Base-by-base conservation (phyloP, 2,113 vertebrate species). In the Nipponia nippon region DNA sequence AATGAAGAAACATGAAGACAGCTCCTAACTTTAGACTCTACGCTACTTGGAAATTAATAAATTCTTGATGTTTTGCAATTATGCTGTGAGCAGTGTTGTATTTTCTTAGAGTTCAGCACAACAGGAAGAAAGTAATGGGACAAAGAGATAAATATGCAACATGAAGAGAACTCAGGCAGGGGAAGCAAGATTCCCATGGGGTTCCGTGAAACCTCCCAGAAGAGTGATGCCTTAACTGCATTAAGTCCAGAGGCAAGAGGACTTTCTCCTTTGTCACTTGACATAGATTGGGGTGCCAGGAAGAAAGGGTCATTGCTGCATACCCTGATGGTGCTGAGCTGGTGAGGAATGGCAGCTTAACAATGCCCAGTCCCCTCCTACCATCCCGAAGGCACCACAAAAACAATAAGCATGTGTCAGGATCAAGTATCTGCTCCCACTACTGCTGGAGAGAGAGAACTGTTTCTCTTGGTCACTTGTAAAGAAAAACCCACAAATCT, bases 21-120 rank as follows among this genome's bases (percentile, higher is more conserved):
- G 87, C 16, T 22, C 49, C 72, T 53, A 71, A 77, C 58, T 89
- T 93, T 42, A 78, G 18, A 58, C 47, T 93, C 91, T 50, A 16
- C 3, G 78, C 76, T 90, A 83, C 90, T 69, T 89, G 66, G 69
- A 96, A 95, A 91, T 92, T 6, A 98, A 98, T 98, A 98, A 98
- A 98, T 69, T 87, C 70, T 95, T 83, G 87, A 66, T 94, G 95
- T 97, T 98, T 97, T 97, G 89, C 96, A 97, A 95, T 94, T 94
- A 97, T 36, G 83, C 44, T 55, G 78, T 87, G 55, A 59, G 14
- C 75, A 61, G 79, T 38, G 40, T 56, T 29, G 12, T 84, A 8
- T 90, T 97, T 97, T 83, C 81, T 80, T 91, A 34, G 36, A 76
- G n/a, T 46, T 90, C 42, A 69, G 59, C 75, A 50, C 47, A 78